A percentile compares a stretch with the other conserved stretches of the same genome.
phyloP scores from a whole-genome alignment of 1,140 invertebrate species.

The Meloidogyne floridensis region DNA sequence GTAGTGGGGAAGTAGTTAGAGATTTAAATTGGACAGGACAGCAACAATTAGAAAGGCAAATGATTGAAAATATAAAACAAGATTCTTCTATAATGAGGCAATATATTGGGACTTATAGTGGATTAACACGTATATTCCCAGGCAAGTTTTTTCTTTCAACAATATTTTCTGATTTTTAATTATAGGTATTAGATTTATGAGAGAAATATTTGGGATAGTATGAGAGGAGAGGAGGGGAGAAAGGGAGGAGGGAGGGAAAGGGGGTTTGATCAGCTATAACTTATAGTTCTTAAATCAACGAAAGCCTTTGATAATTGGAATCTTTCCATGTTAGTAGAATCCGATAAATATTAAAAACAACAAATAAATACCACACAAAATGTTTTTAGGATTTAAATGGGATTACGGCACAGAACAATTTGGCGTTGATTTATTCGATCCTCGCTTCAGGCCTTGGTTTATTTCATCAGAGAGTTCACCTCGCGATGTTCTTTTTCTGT shows the following conservation, averaged over 20 bases:
- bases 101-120: conserved; percentile 55
- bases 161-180: too few relatives aligned
- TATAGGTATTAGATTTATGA: too few relatives aligned
- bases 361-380: not conserved
- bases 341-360: not conserved
- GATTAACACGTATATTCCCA: conserved; percentile 48
- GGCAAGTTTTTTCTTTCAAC: not conserved
- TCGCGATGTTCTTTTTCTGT: conserved; percentile 47
- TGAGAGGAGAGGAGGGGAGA: too few relatives aligned
- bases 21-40: conserved; percentile 50
- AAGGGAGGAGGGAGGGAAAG: too few relatives aligned
- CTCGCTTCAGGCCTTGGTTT: conserved; percentile 51
- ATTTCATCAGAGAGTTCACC: conserved; percentile 47
- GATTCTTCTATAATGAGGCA: conserved; percentile 40
- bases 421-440: conserved; percentile 51
- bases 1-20: conserved; percentile 36
- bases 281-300: too few relatives aligned
- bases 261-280: too few relatives aligned
- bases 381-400: conserved; percentile 43
- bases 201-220: too few relatives aligned
- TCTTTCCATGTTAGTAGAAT: too few relatives aligned
- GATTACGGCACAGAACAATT: conserved; percentile 35
- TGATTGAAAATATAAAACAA: conserved; percentile 37
- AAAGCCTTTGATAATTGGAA: too few relatives aligned
- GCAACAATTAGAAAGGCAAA: conserved; percentile 36